phyloP scores from a whole-genome alignment of 2,888 invertebrate species.

The Flexamia atlantica region DNA sequence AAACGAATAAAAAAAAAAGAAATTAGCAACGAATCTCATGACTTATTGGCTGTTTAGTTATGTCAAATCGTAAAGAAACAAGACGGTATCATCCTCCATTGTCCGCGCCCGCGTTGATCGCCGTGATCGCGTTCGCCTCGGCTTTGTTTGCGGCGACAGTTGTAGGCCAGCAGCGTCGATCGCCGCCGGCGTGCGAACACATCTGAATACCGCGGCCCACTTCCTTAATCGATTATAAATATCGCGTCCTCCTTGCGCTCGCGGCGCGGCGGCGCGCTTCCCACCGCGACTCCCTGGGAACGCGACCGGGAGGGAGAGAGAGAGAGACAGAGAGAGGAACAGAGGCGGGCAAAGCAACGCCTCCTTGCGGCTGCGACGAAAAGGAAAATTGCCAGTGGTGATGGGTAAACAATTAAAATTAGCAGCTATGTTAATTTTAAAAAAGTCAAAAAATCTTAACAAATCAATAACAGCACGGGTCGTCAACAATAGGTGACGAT shows the following conservation, averaged over 20 bases:
- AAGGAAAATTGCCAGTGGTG: neutral
- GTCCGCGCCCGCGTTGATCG: slow-evolving; percentile 3
- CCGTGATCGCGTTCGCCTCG: neutral
- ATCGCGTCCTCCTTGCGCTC: slow-evolving; percentile 26
- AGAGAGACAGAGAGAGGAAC: neutral
- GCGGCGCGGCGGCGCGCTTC: slow-evolving; percentile 1
- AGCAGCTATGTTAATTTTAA: too few relatives aligned
- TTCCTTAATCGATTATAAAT: slow-evolving; percentile 38
- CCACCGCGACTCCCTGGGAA: slow-evolving; percentile 25
- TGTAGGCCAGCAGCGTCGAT: neutral
- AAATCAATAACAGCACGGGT: too few relatives aligned
- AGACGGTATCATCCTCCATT: too few relatives aligned
- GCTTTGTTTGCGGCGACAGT: neutral
- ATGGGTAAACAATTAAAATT: neutral
- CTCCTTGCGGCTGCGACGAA: neutral
- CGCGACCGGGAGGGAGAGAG: neutral
- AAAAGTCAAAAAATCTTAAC: too few relatives aligned
- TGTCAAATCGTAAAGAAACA: too few relatives aligned
- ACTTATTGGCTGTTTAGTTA: too few relatives aligned
- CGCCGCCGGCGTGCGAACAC: slow-evolving; percentile 7
- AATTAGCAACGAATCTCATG: too few relatives aligned
- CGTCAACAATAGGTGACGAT: too few relatives aligned
- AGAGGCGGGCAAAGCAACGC: neutral
- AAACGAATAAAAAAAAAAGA: too few relatives aligned
- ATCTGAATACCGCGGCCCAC: slow-evolving; percentile 23